Base-by-base conservation (phyloP, 2,888 invertebrate species). In the Heliconius cydno region DNA sequence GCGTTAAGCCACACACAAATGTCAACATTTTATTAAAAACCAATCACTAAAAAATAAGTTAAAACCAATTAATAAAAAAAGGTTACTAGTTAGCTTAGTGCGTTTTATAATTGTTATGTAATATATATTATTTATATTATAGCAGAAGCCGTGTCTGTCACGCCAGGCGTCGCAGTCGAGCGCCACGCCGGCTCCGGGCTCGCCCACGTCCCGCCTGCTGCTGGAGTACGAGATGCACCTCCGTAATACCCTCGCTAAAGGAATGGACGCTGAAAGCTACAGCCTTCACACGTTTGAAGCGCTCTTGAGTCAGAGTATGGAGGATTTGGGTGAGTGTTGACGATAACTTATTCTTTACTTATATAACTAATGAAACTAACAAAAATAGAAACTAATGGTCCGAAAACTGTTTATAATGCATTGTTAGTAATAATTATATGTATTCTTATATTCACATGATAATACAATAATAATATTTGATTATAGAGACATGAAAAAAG, bases 251-350 rank as follows among this genome's bases (percentile, higher is more conserved):
- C 94, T 98, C 83, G 98, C 98, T 83, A 98, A 98, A 92, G 98
- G 98, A 84, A 98, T 98, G 98, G 98, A 98, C 88, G 98, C 98
- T 12, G 98, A 98, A 92, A 98, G 98, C 90, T 98, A 98, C 92
- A 98, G 98, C 90, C 95, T 98, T 85, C 98, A 98, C 89, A 98
- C 98, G 1, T 98, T 98, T 88, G 98, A 98, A 93, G 98, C 98
- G 79, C 95, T 98, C 82, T 96, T 98, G 82, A 98, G 98, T 77
- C 98, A 98, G 93, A 98, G 98, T 94, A 98, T 98, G 98, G 98
- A 98, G 93, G 98, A 98, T 95, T 96, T 98, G 93, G 98, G 98
- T 98, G 90, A 91, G 92, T 60, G 60, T 22, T n/a, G 10, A 60
- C 3, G n/a, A 4, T n/a, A 60, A n/a, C 3, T 52, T 12, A 60